Base-by-base conservation (phyloP, 2,797 vertebrate genomes). In the Pseudochromis fuscus region DNA sequence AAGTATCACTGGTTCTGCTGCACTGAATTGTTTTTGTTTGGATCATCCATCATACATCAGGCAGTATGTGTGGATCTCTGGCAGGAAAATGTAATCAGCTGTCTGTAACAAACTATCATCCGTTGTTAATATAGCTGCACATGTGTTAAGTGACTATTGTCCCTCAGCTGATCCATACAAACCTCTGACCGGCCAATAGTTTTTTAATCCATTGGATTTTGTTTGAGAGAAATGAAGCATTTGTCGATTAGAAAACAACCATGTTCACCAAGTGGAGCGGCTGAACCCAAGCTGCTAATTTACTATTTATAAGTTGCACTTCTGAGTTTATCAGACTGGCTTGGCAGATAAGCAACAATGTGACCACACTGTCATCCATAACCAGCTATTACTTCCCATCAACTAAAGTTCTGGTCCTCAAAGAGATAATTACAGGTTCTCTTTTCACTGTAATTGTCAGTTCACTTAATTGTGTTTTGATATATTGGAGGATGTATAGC, bases 381-480 rank as follows among this genome's bases (percentile, higher is more conserved):
- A 73, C 72, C 77, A 56, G 38, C 72, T 70, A 89, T 91, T 85
- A 87, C 79, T 69, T 83, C 81, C 75, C 79, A 84, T 87, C 77
- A 74, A 72, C 27, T 76, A 57, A 82, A 75, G 85, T 79, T 81
- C 63, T 70, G 58, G 69, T 69, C 53, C 72, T 77, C 64, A 64
- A 62, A 81, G 66, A 83, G 45, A 69, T 89, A 92, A 92, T 90
- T 87, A 72, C 74, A 79, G 74, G 83, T 82, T 90, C 21, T 64
- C 57, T 74, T 77, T 52, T 67, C 67, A 11, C 55, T 70, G 44
- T 89, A 89, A 92, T 88, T 88, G 84, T 87, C 81, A 81, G 67
- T 75, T 87, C 80, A 77, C 76, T 81, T 84, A 80, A 86, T 84
- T 89, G 85, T 88, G 85, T 92, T 87, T 78, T 81, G 69, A 82